These are phyloP conservation scores for Drosophila tristis DNA, from an alignment of 1,140 invertebrate genomes.

Conservation along the genomic window DNA sequence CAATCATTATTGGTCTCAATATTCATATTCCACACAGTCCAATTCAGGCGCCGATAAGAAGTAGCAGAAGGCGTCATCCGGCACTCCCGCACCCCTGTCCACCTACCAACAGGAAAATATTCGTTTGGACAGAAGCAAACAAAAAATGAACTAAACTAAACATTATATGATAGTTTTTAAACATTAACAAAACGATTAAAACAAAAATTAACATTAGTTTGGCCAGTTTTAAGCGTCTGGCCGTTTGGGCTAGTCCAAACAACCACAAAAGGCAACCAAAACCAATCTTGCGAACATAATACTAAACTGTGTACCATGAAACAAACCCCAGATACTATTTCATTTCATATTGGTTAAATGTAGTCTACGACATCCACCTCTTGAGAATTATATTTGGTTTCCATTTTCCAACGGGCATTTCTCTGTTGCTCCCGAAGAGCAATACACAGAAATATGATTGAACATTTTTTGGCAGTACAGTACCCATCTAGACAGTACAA, in stretches of 20 bases:
- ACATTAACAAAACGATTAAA: constrained; percentile 36
- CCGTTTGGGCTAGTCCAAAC: constrained; percentile 31
- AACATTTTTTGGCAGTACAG: constrained; percentile 42
- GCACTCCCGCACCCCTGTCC: constrained; percentile 22
- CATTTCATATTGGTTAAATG: not conserved
- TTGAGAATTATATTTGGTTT: constrained; percentile 14
- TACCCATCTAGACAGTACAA: constrained; percentile 75
- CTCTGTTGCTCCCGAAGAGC: constrained; percentile 19
- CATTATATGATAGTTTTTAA: constrained; percentile 72
- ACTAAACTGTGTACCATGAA: constrained; percentile 10
- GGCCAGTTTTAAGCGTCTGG: constrained; percentile 64
- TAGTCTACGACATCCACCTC: constrained; percentile 8
- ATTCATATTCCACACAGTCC: constrained; percentile 81
- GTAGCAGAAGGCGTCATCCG: constrained; percentile 24
- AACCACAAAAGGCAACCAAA: constrained; percentile 28
- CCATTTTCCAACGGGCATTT: constrained; percentile 32
- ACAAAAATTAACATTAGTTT: constrained; percentile 65
- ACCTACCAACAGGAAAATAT: constrained; percentile 25
- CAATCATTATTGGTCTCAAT: constrained; percentile 84
- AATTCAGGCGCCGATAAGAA: constrained; percentile 71
- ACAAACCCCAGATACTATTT: constrained; percentile 9
- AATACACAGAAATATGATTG: constrained; percentile 34
- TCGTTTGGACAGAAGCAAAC: constrained; percentile 25
- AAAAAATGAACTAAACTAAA: constrained; percentile 54
- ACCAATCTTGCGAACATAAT: constrained; percentile 18